These are phyloP conservation scores for Xestoiulus laeticollis DNA, from an alignment of 2,888 invertebrate species.

Conservation along the genomic window DNA sequence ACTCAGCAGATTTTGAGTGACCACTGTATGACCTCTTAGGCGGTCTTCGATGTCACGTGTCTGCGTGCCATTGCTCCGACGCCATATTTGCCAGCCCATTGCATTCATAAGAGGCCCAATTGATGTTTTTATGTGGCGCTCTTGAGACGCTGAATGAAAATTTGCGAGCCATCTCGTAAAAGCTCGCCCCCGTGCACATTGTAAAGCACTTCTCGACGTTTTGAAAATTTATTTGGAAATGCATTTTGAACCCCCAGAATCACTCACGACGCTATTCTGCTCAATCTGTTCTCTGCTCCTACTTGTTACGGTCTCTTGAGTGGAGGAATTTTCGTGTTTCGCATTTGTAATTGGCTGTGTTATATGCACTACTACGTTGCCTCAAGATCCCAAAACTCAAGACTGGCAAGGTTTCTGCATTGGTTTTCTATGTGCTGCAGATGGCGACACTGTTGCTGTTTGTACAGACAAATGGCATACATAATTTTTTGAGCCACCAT, in stretches of 20 bases:
- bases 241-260: constrained; percentile 1
- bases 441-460: neutral
- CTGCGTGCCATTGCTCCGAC: constrained; percentile 4
- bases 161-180: constrained; percentile 2
- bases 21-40: neutral
- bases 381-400: neutral
- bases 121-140: neutral
- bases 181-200: constrained; percentile 35
- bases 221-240: constrained; percentile 3
- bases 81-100: constrained; percentile 6
- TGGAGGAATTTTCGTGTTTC: constrained; percentile 18
- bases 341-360: constrained; percentile 21
- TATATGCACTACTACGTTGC: neutral
- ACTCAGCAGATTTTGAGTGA: neutral
- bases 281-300: neutral
- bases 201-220: constrained; percentile 25
- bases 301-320: constrained; percentile 39
- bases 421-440: too few species aligned
- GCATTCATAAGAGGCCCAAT: neutral
- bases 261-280: constrained; percentile 4
- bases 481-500: too few species aligned
- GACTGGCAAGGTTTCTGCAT: neutral
- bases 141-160: constrained; percentile 21
- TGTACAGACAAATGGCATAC: neutral
- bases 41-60: neutral